Evolutionary conservation across 2,888 invertebrate genomes (phyloP).

Genomic region (Lochmaea crataegi): DNA sequence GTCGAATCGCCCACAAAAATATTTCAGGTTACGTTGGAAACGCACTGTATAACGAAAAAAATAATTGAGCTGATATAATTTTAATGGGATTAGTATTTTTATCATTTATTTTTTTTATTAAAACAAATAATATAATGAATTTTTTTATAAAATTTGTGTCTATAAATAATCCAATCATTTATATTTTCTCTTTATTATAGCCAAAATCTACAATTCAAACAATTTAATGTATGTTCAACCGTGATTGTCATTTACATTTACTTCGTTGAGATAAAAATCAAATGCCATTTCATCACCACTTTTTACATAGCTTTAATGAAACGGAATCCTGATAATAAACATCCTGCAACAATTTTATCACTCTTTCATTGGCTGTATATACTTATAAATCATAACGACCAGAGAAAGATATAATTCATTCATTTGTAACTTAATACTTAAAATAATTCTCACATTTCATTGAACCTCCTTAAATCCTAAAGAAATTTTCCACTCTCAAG

Average conservation of each 20-base stretch:
- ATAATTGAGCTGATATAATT: too few species aligned
- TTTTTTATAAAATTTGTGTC: too few species aligned
- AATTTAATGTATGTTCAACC: not conserved
- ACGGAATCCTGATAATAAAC: constrained; percentile 3
- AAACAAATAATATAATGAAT: too few species aligned
- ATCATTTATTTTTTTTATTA: too few species aligned
- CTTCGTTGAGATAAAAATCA: not conserved
- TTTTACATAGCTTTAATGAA: not conserved
- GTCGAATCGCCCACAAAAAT: too few species aligned
- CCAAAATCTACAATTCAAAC: too few species aligned
- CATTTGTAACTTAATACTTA: not conserved
- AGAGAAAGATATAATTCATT: not conserved
- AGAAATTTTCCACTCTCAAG: not conserved
- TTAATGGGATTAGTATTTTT: too few species aligned
- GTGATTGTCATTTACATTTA: not conserved
- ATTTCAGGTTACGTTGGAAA: too few species aligned
- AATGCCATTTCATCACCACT: not conserved
- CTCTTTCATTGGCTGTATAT: constrained; percentile 15
- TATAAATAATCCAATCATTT: too few species aligned
- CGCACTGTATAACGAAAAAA: too few species aligned
- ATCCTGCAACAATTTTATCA: constrained; percentile 16
- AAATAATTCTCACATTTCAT: not conserved
- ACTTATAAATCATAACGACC: not conserved
- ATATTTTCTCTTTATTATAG: too few species aligned
- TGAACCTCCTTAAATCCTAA: not conserved